Percentiles rank a stretch among this genome's conserved stretches.
Evolutionary conservation across 2,113 vertebrate species (phyloP).

Genomic region (Myocastor coypus): DNA sequence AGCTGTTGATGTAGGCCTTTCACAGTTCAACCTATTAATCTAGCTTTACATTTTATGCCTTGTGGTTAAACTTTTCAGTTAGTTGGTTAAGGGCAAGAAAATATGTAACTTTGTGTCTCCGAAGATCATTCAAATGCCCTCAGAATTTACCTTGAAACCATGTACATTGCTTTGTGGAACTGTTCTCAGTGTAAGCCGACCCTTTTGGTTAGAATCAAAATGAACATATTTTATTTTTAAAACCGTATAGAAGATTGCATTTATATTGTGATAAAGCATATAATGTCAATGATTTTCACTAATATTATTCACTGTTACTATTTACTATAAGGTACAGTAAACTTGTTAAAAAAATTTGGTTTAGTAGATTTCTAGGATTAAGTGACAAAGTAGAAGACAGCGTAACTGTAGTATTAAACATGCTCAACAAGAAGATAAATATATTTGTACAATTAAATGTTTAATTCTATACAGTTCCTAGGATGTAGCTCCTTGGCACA

Average conservation of each 20-base stretch:
- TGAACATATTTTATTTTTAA: slow-evolving; percentile 65
- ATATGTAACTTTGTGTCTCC: no score
- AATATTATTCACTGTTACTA: not conserved
- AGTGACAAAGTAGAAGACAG: slow-evolving; percentile 42
- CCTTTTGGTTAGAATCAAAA: slow-evolving; percentile 60
- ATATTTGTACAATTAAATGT: slow-evolving; percentile 28
- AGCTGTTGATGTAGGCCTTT: no score
- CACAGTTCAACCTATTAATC: no score
- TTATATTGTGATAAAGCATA: slow-evolving; percentile 31
- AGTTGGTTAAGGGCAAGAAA: no score
- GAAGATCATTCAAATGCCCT: no score
- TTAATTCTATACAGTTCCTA: not conserved
- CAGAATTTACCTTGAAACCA: no score
- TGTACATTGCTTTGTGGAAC: no score
- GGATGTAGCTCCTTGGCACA: not conserved
- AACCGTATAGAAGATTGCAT: not conserved
- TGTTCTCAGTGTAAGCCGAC: no score
- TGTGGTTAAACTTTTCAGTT: no score
- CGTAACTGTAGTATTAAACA: slow-evolving; percentile 13
- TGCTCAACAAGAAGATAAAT: slow-evolving; percentile 29
- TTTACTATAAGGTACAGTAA: not conserved
- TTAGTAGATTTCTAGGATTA: slow-evolving; percentile 30
- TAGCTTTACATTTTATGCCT: no score
- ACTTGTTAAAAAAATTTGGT: slow-evolving; percentile 42
- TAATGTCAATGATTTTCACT: not conserved